Evolutionary conservation across 23 tunicate genomes (phyloP).

Genomic region (Halocynthia roretzi): DNA sequence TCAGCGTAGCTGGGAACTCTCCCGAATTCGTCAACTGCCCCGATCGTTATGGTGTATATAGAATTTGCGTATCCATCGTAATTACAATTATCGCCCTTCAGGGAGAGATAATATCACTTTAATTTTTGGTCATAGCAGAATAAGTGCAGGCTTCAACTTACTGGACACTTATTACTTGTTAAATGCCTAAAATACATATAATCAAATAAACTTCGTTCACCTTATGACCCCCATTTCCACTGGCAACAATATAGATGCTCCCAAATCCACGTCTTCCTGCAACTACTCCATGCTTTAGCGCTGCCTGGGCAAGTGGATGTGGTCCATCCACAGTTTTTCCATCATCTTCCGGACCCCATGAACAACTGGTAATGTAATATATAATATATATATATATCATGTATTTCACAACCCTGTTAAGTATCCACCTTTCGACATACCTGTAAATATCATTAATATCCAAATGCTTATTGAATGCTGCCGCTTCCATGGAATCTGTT

Average conservation of each 20-base stretch:
- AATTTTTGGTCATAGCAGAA: no score
- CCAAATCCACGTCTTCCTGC: conserved; percentile 95
- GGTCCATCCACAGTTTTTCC: conserved; percentile 99
- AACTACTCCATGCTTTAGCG: conserved; percentile 88
- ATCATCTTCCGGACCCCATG: conserved; percentile 99
- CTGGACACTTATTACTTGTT: no score
- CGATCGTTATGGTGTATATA: conserved; percentile 94
- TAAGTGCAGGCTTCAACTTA: no score
- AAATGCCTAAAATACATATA: no score
- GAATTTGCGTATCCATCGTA: conserved; percentile 99
- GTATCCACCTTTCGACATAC: not conserved
- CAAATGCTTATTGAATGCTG: conserved; percentile 85
- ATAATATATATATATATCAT: not conserved
- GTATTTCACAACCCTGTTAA: not conserved
- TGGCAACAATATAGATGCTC: conserved; percentile 90
- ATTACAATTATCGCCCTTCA: conserved; percentile 55
- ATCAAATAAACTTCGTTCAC: conserved; percentile 18
- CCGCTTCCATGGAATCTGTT: conserved; percentile 96
- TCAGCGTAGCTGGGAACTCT: conserved; percentile 83
- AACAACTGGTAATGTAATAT: conserved; percentile 38
- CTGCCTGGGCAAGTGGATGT: conserved; percentile 75
- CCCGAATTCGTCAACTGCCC: conserved; percentile 95
- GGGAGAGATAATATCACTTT: no score
- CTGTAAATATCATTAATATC: conserved; percentile 85
- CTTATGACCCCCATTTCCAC: conserved; percentile 90